Evolutionary conservation across 2,113 vertebrate genomes (phyloP).

Genomic region (Melanotaenia duboulayi): DNA sequence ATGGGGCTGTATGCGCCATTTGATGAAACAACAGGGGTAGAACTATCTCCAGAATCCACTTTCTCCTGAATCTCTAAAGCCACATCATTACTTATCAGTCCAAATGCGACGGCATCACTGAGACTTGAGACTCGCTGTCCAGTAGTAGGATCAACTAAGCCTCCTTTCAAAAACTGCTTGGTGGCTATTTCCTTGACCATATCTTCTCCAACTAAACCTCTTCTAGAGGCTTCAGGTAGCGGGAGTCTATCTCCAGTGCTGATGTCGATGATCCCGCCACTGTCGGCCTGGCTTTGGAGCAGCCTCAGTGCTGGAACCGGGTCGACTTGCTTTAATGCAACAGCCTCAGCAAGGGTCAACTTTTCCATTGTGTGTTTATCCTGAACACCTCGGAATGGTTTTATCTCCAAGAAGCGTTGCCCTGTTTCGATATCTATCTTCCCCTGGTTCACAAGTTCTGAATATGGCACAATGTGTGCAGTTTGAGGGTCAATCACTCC

Average conservation of each 20-base stretch:
- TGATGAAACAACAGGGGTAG: conserved; percentile 53
- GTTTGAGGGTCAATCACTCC: conserved; percentile 86
- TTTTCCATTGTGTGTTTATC: conserved; percentile 65
- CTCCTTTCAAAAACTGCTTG: conserved; percentile 85
- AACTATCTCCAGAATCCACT: conserved; percentile 39
- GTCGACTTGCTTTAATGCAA: conserved; percentile 82
- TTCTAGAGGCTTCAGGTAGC: conserved; percentile 81
- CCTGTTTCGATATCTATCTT: conserved; percentile 92
- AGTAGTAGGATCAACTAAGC: conserved; percentile 80
- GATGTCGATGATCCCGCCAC: conserved; percentile 87
- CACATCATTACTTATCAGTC: conserved; percentile 79
- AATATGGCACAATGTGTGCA: conserved; percentile 85
- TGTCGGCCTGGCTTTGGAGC: conserved; percentile 89
- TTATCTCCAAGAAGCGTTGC: conserved; percentile 89
- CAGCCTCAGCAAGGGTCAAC: conserved; percentile 81
- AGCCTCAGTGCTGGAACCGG: conserved; percentile 80
- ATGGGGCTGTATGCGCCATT: conserved; percentile 41
- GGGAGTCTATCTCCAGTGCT: conserved; percentile 81
- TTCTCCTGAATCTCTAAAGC: conserved; percentile 72
- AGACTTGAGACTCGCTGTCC: conserved; percentile 78
- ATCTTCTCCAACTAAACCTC: conserved; percentile 81
- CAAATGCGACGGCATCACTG: conserved; percentile 80
- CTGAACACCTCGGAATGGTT: conserved; percentile 84
- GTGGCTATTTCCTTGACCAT: conserved; percentile 84
- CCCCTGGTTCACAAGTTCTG: conserved; percentile 88